Evolutionary conservation across 1,140 invertebrate species (phyloP).

Genomic region (Temnothorax nylanderi): DNA sequence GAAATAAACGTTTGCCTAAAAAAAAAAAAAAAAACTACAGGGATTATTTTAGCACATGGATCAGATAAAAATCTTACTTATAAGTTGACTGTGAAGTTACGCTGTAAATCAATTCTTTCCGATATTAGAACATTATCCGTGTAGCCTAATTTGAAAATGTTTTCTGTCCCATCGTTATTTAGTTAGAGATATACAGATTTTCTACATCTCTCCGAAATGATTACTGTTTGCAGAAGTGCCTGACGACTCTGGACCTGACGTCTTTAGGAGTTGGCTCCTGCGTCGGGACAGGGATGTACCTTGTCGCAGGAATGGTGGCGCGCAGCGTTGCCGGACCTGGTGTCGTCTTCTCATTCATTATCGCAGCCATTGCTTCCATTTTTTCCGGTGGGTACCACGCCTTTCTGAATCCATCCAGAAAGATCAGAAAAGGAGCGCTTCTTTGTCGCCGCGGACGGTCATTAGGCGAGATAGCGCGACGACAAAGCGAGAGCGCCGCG

Average conservation of each 20-base stretch:
- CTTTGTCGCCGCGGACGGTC: neutral
- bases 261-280: constrained; percentile 97
- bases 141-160: neutral
- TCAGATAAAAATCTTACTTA: neutral
- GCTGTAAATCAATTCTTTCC: neutral
- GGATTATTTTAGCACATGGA: neutral
- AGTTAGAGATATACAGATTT: neutral
- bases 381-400: constrained; percentile 91
- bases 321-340: constrained; percentile 94
- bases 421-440: neutral
- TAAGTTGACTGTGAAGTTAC: neutral
- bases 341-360: constrained; percentile 95
- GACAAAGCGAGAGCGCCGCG: too few species aligned
- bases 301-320: constrained; percentile 96
- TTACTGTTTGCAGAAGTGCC: constrained; percentile 91
- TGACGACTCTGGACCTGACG: constrained; percentile 95
- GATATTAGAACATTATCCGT: neutral
- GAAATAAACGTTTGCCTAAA: neutral
- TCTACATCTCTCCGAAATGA: neutral
- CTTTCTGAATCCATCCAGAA: neutral
- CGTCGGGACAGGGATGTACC: constrained; percentile 97
- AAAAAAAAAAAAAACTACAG: neutral
- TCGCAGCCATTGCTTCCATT: constrained; percentile 95
- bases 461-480: neutral
- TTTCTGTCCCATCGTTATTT: neutral